These are phyloP conservation scores for Pyrrhosoma nymphula DNA, from an alignment of 2,888 invertebrate species.

Conservation along the genomic window DNA sequence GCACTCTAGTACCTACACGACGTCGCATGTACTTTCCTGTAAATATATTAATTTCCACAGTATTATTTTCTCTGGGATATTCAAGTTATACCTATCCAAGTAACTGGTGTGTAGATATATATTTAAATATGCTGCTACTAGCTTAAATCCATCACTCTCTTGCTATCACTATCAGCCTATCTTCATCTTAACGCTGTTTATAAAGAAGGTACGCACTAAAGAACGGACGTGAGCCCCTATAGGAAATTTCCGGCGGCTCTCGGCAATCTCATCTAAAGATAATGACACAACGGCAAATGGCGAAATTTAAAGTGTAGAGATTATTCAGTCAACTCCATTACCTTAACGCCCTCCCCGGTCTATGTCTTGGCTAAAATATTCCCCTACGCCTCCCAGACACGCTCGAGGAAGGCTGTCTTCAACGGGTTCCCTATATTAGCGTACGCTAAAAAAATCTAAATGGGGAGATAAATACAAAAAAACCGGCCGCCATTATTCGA, in stretches of 20 bases:
- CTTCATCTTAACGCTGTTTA: neutral
- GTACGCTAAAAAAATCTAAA: neutral
- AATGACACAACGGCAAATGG: neutral
- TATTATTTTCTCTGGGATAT: too few relatives aligned
- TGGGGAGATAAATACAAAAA: neutral
- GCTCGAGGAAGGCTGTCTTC: neutral
- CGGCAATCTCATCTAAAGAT: neutral
- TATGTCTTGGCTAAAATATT: neutral
- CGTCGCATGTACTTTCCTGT: too few relatives aligned
- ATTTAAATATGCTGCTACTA: too few relatives aligned
- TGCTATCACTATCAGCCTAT: neutral
- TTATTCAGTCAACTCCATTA: neutral
- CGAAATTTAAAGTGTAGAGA: neutral
- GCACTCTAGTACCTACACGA: too few relatives aligned
- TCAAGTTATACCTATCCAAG: too few relatives aligned
- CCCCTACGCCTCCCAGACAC: neutral
- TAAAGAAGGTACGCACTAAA: neutral
- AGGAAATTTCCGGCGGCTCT: neutral
- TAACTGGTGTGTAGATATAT: too few relatives aligned
- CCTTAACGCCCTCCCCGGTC: neutral
- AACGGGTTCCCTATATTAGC: neutral
- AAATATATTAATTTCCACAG: too few relatives aligned
- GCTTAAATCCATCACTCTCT: neutral
- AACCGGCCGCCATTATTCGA: neutral
- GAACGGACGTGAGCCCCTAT: neutral